Percentiles rank a stretch among this genome's conserved stretches.
phyloP scores from a whole-genome alignment of 2,113 vertebrate species.

The Saimiri boliviensis region DNA sequence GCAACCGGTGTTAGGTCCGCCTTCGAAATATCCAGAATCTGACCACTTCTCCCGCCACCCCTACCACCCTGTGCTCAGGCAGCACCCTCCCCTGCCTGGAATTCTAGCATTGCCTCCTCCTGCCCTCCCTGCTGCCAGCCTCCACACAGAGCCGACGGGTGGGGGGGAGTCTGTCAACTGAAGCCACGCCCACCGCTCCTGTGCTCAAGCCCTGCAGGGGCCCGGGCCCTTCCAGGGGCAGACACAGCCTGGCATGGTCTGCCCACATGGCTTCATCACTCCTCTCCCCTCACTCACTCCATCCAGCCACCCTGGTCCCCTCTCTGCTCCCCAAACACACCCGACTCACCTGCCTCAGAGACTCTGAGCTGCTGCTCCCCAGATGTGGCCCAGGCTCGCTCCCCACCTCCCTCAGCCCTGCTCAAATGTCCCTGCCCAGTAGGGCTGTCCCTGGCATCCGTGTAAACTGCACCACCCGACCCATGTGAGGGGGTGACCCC shows the following conservation, averaged over 20 bases:
- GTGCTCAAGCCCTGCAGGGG: neutral
- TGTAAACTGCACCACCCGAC: no score
- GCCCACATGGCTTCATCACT: neutral
- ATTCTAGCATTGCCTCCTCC: neutral
- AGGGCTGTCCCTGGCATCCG: neutral
- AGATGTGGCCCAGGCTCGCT: neutral
- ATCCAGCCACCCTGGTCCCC: no score
- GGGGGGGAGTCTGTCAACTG: neutral
- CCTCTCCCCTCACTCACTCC: no score
- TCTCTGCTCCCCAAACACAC: neutral
- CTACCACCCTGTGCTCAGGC: neutral
- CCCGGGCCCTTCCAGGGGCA: neutral
- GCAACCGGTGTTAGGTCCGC: neutral
- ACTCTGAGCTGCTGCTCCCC: neutral
- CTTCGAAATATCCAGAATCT: neutral
- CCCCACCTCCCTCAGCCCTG: neutral
- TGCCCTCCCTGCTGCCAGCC: neutral
- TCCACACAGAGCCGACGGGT: neutral
- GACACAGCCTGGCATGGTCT: neutral
- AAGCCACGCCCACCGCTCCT: neutral
- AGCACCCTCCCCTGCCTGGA: no score
- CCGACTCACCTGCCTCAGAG: neutral
- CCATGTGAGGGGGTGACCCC: neutral
- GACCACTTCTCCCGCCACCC: neutral
- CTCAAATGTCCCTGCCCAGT: neutral